Evolutionary conservation across 2,113 vertebrate genomes (phyloP), one percentile per base, ranked within the genome.

Genomic region (Symphodus melops): DNA sequence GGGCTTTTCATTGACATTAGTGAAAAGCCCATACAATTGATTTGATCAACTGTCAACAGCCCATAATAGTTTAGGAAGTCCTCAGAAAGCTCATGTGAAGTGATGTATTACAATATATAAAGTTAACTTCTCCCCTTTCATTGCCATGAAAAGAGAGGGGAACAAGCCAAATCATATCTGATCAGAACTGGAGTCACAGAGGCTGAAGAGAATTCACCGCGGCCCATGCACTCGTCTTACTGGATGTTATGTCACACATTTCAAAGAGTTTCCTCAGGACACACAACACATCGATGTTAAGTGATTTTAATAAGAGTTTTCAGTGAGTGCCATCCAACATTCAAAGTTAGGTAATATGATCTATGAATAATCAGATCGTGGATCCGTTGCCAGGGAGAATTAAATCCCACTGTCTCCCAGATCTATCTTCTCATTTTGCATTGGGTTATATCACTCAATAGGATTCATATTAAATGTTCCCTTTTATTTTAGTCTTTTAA

Each of bases 291-390:
- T 69, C 57, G 74, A 85, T 1, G 83, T 56, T 81, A 77, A 75
- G 66, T 54, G 25, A 10, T 52, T 61, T 77, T 86, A 82, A 85
- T 79, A 79, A 71, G 77, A 76, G 28, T 52, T 68, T 75, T 53
- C 62, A 46, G 44, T 21, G 16, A 44, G 73, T 68, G 79, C 56
- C 70, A 51, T 46, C 37, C n/a, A 60, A 21, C 72, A 78, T 19
- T n/a, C 12, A 66, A 51, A 51, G 53, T 68, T 69, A 60, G 14
- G 63, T 58, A 52, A 69, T 42, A 44, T 73, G 68, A 82, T 70
- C 13, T 36, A 71, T 71, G 49, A 67, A 44, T 62, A 61, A 73
- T 82, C 70, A 70, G 78, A 78, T 77, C 73, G 52, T 4, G 21
- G 48, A 68, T 76, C 16, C 55, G 46, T 62, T 59, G 68, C 75